Evolutionary conservation across 2,113 vertebrate species (phyloP).

Genomic region (Carlito syrichta): DNA sequence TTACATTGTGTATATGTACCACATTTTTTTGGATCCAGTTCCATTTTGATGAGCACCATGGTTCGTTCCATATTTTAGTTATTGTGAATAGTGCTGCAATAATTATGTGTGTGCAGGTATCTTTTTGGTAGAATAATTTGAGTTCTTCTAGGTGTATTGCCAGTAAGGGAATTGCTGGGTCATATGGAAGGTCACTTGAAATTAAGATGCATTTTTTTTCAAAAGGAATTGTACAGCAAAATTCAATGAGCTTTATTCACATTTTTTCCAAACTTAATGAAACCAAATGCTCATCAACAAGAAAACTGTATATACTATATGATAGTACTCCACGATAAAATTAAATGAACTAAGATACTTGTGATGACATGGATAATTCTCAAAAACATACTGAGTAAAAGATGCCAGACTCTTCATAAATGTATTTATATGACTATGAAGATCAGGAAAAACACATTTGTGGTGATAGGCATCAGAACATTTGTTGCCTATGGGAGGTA

Average conservation of each 20-base stretch:
- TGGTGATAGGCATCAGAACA: neutral
- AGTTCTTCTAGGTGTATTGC: too few species aligned
- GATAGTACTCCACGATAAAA: neutral
- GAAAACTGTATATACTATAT: neutral
- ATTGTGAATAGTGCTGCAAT: too few species aligned
- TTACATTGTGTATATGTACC: too few species aligned
- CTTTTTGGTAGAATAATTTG: too few species aligned
- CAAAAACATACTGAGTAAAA: neutral
- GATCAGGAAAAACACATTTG: neutral
- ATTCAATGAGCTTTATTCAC: neutral
- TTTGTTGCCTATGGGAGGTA: neutral
- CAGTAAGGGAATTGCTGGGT: too few species aligned
- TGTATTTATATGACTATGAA: neutral
- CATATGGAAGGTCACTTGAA: too few species aligned
- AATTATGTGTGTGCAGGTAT: too few species aligned
- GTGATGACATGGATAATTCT: neutral
- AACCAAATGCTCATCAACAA: neutral
- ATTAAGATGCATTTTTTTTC: neutral
- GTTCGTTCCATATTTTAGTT: too few species aligned
- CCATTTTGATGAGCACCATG: too few species aligned
- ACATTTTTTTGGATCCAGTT: too few species aligned
- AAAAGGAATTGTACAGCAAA: neutral
- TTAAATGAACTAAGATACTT: neutral
- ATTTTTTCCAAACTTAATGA: neutral
- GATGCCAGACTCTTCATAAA: neutral